Percentiles rank a stretch among this genome's conserved stretches.
Conservation (phyloP, 2,797 vertebrate species). For the Scarus forsteni region DNA sequence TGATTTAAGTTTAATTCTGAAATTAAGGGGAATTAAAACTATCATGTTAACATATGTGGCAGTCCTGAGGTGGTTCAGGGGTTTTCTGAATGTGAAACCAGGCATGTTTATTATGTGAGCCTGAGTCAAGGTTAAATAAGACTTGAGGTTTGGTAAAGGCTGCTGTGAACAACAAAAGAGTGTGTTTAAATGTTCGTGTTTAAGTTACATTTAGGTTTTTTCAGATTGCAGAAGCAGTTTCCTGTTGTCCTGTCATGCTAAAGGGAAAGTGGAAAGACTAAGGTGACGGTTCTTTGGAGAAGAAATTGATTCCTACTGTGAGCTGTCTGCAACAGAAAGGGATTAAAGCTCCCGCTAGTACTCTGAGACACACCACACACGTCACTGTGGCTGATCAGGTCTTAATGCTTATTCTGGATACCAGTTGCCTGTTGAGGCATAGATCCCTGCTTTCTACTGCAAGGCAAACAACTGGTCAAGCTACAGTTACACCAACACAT, state of each 20-base stretch:
- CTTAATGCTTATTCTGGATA: slow-evolving; percentile 75
- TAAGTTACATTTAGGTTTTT: too few species aligned
- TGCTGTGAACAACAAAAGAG: too few species aligned
- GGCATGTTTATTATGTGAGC: too few species aligned
- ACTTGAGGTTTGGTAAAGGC: too few species aligned
- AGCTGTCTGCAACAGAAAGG: slow-evolving; percentile 50
- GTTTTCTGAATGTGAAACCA: too few species aligned
- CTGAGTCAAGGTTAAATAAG: too few species aligned
- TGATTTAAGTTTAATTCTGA: too few species aligned
- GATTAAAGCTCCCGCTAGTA: slow-evolving; percentile 64
- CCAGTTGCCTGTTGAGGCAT: slow-evolving; percentile 43
- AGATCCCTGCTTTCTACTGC: slow-evolving; percentile 28
- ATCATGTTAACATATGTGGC: too few species aligned
- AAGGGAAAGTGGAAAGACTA: not conserved
- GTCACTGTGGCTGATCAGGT: slow-evolving; percentile 73
- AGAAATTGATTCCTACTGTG: slow-evolving; percentile 50
- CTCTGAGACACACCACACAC: slow-evolving; percentile 48
- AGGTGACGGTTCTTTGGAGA: slow-evolving; percentile 20
- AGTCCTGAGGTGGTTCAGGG: too few species aligned
- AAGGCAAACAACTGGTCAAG: slow-evolving; percentile 20
- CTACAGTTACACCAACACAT: not conserved
- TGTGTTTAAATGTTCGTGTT: too few species aligned
- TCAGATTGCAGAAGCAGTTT: too few species aligned
- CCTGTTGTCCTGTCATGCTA: not conserved
- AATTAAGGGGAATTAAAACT: too few species aligned